Evolutionary conservation across 2,797 vertebrate species (phyloP), one percentile per base, ranked within the genome.

Genomic region (Sebastes glaucus): DNA sequence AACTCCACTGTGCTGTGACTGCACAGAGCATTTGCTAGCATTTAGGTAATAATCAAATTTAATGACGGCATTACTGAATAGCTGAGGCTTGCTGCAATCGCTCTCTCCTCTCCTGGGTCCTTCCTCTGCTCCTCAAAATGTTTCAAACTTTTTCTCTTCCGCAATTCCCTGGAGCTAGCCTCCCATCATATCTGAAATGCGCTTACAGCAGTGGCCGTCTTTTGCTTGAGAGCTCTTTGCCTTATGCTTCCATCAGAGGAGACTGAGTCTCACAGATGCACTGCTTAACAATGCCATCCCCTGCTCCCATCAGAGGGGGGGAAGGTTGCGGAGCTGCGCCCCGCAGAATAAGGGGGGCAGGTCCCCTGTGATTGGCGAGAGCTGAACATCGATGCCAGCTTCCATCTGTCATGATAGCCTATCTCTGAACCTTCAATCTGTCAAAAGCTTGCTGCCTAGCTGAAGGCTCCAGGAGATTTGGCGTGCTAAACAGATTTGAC

Each of bases 341-440:
- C 98, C 97, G 95, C 97, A 98, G 98, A 99, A 98, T 99, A 98
- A 98, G 98, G 98, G 98, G 98, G 98, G 97, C 98, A 99, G 96
- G 98, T 99, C 99, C 98, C 99, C 96, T 97, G 99, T 97, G 99
- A 99, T 98, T 96, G 97, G 97, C 97, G 96, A 97, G 98, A 98
- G 98, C 98, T 98, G 97, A 99, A 98, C 98, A 99, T 99, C 97
- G 97, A 98, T 99, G 98, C 99, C 98, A 99, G 98, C 98, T 99
- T 99, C 99, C 98, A 99, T 99, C 99, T 99, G 99, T 99, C 99
- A 99, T 99, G 98, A 99, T 99, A 99, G 98, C 98, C 98, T 97
- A 99, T 99, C 97, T 98, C 97, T 97, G 96, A 99, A 99, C 98
- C 99, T 99, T 99, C 99, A 99, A 99, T 99, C 99, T 99, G 99